Evolutionary conservation across 2,113 vertebrate species (phyloP).

Genomic region (Nothoprocta pentlandii): DNA sequence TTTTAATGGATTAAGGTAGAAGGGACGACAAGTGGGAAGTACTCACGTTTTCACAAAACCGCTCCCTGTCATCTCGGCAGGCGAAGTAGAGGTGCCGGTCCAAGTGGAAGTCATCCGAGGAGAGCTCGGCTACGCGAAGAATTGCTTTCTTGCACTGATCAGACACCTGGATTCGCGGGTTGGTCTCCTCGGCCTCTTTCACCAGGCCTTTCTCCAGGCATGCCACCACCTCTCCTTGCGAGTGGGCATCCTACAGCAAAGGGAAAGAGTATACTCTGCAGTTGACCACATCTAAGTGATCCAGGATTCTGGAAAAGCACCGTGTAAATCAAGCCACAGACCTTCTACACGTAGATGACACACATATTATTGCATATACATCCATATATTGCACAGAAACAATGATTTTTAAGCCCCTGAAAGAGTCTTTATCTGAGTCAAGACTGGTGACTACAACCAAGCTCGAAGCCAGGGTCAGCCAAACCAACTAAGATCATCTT

Average conservation of each 20-base stretch:
- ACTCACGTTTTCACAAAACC: slow-evolving; percentile 95
- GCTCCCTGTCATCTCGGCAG: slow-evolving; percentile 93
- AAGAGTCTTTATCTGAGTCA: neutral
- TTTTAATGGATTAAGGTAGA: neutral
- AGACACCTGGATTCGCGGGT: slow-evolving; percentile 80
- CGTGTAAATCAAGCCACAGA: neutral
- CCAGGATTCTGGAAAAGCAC: neutral
- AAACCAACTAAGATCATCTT: neutral
- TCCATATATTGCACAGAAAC: neutral
- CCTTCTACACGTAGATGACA: neutral
- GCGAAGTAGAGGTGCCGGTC: slow-evolving; percentile 95
- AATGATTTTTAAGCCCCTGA: neutral
- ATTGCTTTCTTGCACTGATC: slow-evolving; percentile 95
- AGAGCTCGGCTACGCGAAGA: slow-evolving; percentile 95
- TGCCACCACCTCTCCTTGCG: slow-evolving; percentile 95
- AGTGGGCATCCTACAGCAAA: slow-evolving; percentile 88
- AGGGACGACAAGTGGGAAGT: neutral
- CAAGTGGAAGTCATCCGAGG: slow-evolving; percentile 94
- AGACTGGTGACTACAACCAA: neutral
- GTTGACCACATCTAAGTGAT: neutral
- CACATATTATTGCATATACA: neutral
- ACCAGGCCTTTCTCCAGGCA: slow-evolving; percentile 95
- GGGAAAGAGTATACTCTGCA: neutral
- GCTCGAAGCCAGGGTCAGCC: neutral
- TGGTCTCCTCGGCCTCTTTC: slow-evolving; percentile 87